Evolutionary conservation across 1,140 invertebrate species (phyloP).

Genomic region (Rhopalosiphum maidis): DNA sequence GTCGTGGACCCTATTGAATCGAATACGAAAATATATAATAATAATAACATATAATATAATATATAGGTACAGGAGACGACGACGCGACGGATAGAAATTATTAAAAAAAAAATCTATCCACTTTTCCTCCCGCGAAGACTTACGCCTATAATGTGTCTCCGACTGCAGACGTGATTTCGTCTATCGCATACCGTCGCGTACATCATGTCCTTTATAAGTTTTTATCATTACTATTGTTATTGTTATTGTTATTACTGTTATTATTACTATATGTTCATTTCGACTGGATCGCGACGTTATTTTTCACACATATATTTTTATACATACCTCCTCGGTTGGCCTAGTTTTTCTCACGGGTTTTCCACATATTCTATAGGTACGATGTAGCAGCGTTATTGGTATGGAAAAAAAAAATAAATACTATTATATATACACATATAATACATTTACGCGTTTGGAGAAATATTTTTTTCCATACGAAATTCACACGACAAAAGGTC

Average conservation of each 20-base stretch:
- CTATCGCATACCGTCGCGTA: conserved; percentile 45
- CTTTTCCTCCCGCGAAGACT: not conserved
- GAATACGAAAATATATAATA: conserved; percentile 3
- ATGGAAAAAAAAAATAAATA: conserved; percentile 5
- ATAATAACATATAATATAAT: not conserved
- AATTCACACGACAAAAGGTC: conserved; percentile 3
- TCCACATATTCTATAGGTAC: not conserved
- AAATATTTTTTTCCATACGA: not conserved
- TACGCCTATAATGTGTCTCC: not conserved
- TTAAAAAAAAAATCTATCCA: conserved; percentile 21
- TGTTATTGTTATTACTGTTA: not conserved
- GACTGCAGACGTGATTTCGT: not conserved
- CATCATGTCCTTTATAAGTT: conserved; percentile 7
- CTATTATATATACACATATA: not conserved
- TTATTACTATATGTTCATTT: not conserved
- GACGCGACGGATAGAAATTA: not conserved
- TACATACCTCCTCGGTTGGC: conserved; percentile 24
- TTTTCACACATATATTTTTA: not conserved
- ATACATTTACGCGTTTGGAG: not conserved
- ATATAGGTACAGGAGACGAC: not conserved
- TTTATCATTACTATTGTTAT: not conserved
- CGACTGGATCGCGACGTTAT: not conserved
- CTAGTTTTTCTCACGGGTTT: conserved; percentile 39
- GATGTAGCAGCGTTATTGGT: not conserved
- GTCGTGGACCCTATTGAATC: conserved; percentile 14